A percentile compares a stretch with the other conserved stretches of the same genome.
These are phyloP conservation scores for Parauchenoglanis punctatus DNA, from an alignment of 2,797 vertebrate species.

Conservation along the genomic window DNA sequence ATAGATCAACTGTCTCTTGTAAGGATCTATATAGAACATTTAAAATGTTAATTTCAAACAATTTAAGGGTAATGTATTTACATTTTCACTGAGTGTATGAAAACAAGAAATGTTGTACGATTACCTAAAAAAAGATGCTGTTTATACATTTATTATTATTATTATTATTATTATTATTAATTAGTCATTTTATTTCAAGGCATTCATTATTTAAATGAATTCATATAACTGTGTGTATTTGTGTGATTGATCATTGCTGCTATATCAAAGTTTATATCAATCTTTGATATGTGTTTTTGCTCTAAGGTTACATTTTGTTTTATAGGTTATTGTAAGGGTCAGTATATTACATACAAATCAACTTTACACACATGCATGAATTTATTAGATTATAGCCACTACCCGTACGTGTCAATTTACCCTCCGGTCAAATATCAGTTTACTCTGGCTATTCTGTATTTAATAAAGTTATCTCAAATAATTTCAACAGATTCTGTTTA, in stretches of 20 bases:
- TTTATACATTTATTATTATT: slow-evolving; percentile 6
- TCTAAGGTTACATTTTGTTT: slow-evolving; percentile 13
- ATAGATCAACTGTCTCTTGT: not conserved
- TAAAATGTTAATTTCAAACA: not conserved
- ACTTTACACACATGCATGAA: slow-evolving; percentile 23
- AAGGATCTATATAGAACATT: not conserved
- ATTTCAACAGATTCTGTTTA: not conserved
- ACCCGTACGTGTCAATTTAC: slow-evolving; percentile 9
- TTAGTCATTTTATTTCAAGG: not conserved
- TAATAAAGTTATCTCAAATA: slow-evolving; percentile 13
- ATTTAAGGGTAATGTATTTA: not conserved
- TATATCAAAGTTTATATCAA: slow-evolving; percentile 5
- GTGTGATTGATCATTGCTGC: not conserved
- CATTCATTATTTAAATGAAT: slow-evolving; percentile 28
- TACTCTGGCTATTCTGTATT: slow-evolving; percentile 4
- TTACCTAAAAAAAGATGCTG: not conserved
- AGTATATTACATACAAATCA: not conserved
- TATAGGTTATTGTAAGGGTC: not conserved
- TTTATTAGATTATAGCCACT: slow-evolving; percentile 5
- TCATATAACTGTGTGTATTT: not conserved
- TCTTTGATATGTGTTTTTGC: not conserved
- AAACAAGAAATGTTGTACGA: slow-evolving; percentile 7
- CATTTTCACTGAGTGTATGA: not conserved
- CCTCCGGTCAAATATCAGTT: not conserved
- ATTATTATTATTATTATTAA: slow-evolving; percentile 6